Evolutionary conservation across 2,113 vertebrate species (phyloP).

Genomic region (Aspiorhynchus laticeps): DNA sequence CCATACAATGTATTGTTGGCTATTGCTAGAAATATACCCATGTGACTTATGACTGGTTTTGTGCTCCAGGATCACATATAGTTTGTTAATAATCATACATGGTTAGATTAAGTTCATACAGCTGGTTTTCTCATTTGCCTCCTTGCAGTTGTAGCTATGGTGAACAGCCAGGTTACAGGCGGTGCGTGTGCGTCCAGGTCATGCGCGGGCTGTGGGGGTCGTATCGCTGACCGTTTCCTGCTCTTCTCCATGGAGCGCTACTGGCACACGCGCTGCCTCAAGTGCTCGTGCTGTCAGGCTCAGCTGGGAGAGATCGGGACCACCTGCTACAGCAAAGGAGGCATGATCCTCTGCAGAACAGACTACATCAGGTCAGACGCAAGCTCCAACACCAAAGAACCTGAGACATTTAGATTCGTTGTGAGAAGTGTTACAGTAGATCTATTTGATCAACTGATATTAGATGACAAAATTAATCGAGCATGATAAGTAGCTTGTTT

Average conservation of each 20-base stretch:
- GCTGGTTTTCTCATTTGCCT: background rate
- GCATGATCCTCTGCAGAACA: slow-evolving; percentile 83
- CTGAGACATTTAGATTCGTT: background rate
- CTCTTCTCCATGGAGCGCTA: slow-evolving; percentile 84
- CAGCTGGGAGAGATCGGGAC: slow-evolving; percentile 83
- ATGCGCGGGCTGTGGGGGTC: slow-evolving; percentile 81
- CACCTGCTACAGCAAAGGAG: slow-evolving; percentile 83
- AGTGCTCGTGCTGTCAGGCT: slow-evolving; percentile 83
- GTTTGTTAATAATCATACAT: background rate
- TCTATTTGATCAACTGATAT: background rate
- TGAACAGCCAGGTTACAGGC: slow-evolving; percentile 75
- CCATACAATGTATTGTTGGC: no score
- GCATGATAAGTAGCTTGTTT: background rate
- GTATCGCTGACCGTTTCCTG: slow-evolving; percentile 81
- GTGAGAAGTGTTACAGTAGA: background rate
- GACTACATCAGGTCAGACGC: slow-evolving; percentile 81
- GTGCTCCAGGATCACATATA: no score
- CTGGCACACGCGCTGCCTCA: slow-evolving; percentile 83
- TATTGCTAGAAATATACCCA: no score
- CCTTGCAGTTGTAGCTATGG: slow-evolving; percentile 65
- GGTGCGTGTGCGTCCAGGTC: slow-evolving; percentile 66
- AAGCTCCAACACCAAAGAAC: background rate
- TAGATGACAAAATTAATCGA: background rate
- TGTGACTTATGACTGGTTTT: no score
- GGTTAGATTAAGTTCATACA: background rate